Base-by-base conservation (phyloP, 1,140 invertebrate genomes). In the Bursaphelenchus mucronatus region DNA sequence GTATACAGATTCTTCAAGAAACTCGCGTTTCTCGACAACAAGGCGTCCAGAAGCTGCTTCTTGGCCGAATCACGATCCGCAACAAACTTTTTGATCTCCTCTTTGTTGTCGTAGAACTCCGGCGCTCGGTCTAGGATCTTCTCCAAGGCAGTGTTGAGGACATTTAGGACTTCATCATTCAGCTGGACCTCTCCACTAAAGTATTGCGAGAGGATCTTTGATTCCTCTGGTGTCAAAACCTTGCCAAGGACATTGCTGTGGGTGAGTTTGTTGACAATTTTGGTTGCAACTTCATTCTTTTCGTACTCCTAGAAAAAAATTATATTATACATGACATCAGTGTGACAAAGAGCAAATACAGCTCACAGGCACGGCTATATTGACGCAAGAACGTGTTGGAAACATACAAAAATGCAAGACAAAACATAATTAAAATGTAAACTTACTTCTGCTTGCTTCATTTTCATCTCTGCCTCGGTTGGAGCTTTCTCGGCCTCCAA, bases 221-320 rank as follows among this genome's bases (percentile, higher is more conserved):
- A 62, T 10, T 64, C 63, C 10, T 64, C 63, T 21, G 49, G 43
- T 30, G 39, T 47, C 8, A 64, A 39, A 44, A 50, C 39, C 11
- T 64, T 59, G 9, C 45, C 63, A 43, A 64, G 46, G 11, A 64
- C 62, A 15, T 64, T 55, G 17, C 49, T 39, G 43, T 61, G 40
- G 4, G 63, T 64, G 39, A 64, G 49, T 13, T 52, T 55, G 15
- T 64, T 43, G 30, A 64, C 63, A 47, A 64, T 59, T 30, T 59
- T 59, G 15, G 45, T 61, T n/a, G 63, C 63, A 1, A 47, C 47
- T 64, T 15, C 63, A 64, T 61, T 47, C 39, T 39, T 47, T 64
- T 64, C 49, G 17, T 30, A 58, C 1, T 4, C 19, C 56, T 58
- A 40, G 13, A 58, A 50, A 17, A n/a, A 50, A 17, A 58, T 39